Conservation (phyloP, 2,113 vertebrate species). For the Poicephalus gulielmi region DNA sequence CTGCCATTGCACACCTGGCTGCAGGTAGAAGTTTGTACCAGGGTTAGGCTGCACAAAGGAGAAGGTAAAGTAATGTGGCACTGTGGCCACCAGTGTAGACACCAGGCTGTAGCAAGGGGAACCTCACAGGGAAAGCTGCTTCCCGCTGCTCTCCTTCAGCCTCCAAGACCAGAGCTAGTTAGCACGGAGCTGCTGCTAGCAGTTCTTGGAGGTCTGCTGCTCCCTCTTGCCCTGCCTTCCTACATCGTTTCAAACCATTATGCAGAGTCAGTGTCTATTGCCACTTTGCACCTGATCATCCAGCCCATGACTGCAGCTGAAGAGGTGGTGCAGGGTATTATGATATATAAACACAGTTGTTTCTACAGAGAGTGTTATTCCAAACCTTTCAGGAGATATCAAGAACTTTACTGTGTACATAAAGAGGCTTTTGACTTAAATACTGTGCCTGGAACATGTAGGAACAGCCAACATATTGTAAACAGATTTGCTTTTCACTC, state of each 20-base stretch:
- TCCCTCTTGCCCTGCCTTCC: background rate
- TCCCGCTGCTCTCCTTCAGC: background rate
- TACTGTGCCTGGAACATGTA: background rate
- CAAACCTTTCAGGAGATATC: background rate
- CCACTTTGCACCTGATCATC: background rate
- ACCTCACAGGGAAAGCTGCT: background rate
- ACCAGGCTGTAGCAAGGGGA: background rate
- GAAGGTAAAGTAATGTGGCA: background rate
- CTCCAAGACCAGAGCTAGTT: rapidly evolving
- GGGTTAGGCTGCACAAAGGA: background rate
- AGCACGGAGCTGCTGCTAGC: background rate
- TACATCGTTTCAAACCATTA: rapidly evolving
- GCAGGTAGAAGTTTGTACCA: background rate
- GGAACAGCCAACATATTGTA: background rate
- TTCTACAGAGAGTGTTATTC: background rate
- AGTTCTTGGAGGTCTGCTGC: background rate
- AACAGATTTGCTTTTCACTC: background rate
- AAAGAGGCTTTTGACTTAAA: background rate
- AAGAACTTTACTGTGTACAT: background rate
- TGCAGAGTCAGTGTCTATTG: rapidly evolving
- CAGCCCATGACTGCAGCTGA: background rate
- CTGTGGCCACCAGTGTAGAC: background rate
- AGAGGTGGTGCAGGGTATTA: background rate
- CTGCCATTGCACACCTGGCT: background rate
- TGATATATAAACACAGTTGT: background rate